These are phyloP conservation scores for Anhinga anhinga DNA, from an alignment of 2,113 vertebrate genomes.

Conservation along the genomic window DNA sequence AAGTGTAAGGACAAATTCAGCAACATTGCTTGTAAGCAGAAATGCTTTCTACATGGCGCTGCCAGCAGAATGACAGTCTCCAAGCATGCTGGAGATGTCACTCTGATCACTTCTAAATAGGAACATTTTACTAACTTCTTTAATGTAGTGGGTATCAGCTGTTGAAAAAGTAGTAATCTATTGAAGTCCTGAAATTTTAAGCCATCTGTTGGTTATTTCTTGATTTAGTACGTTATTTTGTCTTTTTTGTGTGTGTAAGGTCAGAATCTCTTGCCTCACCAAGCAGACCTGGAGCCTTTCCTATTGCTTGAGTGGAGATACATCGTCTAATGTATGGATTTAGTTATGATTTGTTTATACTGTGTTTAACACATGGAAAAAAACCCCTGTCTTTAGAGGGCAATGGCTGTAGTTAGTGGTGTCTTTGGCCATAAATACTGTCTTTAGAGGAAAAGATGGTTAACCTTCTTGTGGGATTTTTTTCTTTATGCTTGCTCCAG, in stretches of 20 bases:
- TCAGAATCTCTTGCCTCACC: not conserved
- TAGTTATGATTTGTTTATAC: not conserved
- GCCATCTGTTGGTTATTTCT: not conserved
- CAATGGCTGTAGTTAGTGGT: constrained; percentile 21
- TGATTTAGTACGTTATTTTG: not conserved
- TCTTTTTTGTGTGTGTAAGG: not conserved
- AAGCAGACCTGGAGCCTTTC: not conserved
- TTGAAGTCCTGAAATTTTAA: not conserved
- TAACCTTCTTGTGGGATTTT: constrained; percentile 24
- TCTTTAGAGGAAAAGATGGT: constrained; percentile 33
- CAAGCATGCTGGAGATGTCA: not conserved
- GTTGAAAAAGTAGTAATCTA: not conserved
- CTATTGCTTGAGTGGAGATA: not conserved
- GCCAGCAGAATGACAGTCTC: not conserved
- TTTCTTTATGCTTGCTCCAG: not conserved
- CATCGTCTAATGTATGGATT: not conserved
- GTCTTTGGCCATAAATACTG: constrained; percentile 17
- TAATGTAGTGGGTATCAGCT: not conserved
- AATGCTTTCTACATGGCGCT: not conserved
- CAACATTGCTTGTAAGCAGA: not conserved
- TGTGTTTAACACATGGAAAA: not conserved
- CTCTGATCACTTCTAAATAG: not conserved
- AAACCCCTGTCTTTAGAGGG: not conserved
- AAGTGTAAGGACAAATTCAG: not conserved
- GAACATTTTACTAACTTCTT: not conserved